Evolutionary conservation across 2,113 vertebrate genomes (phyloP).

Genomic region (Solea solea): DNA sequence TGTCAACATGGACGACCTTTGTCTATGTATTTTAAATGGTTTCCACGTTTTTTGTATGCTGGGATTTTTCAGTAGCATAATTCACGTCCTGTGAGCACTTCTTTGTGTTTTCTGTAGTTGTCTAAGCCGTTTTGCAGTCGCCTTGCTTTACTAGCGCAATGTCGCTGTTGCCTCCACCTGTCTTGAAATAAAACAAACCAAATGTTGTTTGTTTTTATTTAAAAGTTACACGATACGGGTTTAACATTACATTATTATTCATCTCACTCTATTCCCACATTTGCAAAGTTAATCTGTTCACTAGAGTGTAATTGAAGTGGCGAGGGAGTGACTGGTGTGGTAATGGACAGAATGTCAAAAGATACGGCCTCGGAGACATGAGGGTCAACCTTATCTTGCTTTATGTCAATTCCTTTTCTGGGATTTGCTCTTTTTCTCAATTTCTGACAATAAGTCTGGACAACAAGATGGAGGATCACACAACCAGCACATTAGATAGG

Average conservation of each 20-base stretch:
- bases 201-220: too few relatives aligned
- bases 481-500: slow-evolving; percentile 5
- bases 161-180: too few relatives aligned
- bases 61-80: too few relatives aligned
- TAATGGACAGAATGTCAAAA: slow-evolving; percentile 35
- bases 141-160: too few relatives aligned
- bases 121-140: too few relatives aligned
- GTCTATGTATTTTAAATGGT: too few relatives aligned
- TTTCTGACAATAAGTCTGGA: slow-evolving; percentile 43
- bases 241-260: not conserved
- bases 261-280: slow-evolving; percentile 2
- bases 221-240: too few relatives aligned
- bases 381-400: slow-evolving; percentile 47
- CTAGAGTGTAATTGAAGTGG: slow-evolving; percentile 31
- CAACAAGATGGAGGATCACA: slow-evolving; percentile 20
- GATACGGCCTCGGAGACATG: slow-evolving; percentile 24
- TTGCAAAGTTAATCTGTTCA: slow-evolving; percentile 27
- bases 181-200: too few relatives aligned
- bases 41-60: too few relatives aligned
- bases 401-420: slow-evolving; percentile 46
- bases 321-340: not conserved
- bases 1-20: not conserved
- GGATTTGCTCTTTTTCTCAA: slow-evolving; percentile 39
- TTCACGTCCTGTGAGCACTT: too few relatives aligned
- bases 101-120: too few relatives aligned